Base-by-base conservation (phyloP, 2,113 vertebrate species). In the Stigmatopora nigra region DNA sequence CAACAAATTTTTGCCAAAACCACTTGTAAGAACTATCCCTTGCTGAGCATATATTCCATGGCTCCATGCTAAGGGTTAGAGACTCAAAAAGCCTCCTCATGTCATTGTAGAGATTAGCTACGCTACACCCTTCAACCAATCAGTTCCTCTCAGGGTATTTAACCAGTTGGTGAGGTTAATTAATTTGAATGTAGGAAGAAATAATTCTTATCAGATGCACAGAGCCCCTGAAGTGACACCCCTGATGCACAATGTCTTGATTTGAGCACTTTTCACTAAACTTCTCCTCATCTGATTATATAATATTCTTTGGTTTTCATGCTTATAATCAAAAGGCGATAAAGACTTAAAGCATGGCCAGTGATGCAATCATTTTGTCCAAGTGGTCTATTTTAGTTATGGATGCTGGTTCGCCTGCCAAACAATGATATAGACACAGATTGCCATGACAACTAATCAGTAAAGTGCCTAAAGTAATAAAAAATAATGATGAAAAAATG, bases 1-100 rank as follows among this genome's bases (percentile, higher is more conserved):
- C 56, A n/a, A 64, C 64, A 52, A 69, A 63, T 69, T 10, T 49
- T 63, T 64, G 63, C 47, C 41, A 44, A 44, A 60, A 60, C 58
- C 38, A 60, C 35, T 44, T 60, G 58, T 60, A 45, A 45, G 58
- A 44, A 60, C 38, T 1, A 60, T 20, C n/a, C 11, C 44, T 41
- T 60, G n/a, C 38, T 19, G 7, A 20, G n/a, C 38, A 44, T 20
- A 12, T 41, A 16, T 36, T 59, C 35, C 7, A n/a, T 38, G 56
- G 15, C 36, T n/a, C 31, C 35, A 59, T 10, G 10, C 4, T 17
- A 19, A 10, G n/a, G 13, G 36, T 10, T 20, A 0, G 38, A 15
- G 41, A 45, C 38, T 60, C n/a, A 60, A 60, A 60, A 60, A 60
- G 16, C 31, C 31, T 59, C 38, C 35, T 38, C 22, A 53, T 53